phyloP scores from a whole-genome alignment of 2,888 invertebrate species.

The Catocala nupta region DNA sequence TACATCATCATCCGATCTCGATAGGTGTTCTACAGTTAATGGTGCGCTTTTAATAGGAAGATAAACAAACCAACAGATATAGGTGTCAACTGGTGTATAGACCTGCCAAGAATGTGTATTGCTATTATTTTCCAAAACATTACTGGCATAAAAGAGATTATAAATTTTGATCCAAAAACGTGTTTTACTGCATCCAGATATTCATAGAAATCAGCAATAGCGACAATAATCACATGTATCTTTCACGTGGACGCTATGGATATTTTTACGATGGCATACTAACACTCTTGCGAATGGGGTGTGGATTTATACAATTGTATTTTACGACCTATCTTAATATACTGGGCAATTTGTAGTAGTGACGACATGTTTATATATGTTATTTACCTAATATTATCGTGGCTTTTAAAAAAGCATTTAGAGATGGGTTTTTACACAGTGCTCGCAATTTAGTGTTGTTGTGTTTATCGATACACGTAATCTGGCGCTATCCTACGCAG shows the following conservation, averaged over 20 bases:
- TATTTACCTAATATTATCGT: slow-evolving; percentile 5
- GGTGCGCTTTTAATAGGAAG: no score
- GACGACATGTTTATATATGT: slow-evolving; percentile 16
- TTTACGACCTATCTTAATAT: slow-evolving; percentile 15
- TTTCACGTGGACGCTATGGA: slow-evolving; percentile 2
- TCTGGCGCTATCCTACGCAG: slow-evolving; percentile 6
- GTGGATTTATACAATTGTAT: slow-evolving; percentile 15
- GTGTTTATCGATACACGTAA: background rate
- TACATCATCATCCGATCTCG: no score
- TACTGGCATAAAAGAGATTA: background rate
- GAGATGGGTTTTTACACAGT: slow-evolving; percentile 6
- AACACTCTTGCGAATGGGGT: slow-evolving; percentile 17
- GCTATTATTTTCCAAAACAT: no score
- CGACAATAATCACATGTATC: slow-evolving; percentile 5
- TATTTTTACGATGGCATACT: slow-evolving; percentile 15
- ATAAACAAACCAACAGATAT: no score
- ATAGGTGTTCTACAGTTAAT: no score
- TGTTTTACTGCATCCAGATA: no score
- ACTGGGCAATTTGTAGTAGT: slow-evolving; percentile 14
- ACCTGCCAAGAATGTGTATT: no score
- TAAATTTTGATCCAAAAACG: background rate
- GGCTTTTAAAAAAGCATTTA: slow-evolving; percentile 14
- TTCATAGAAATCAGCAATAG: slow-evolving; percentile 1
- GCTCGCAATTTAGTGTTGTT: background rate
- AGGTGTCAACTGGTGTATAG: no score